Conservation (phyloP, 2,888 invertebrate genomes). For the Tachina grossa region DNA sequence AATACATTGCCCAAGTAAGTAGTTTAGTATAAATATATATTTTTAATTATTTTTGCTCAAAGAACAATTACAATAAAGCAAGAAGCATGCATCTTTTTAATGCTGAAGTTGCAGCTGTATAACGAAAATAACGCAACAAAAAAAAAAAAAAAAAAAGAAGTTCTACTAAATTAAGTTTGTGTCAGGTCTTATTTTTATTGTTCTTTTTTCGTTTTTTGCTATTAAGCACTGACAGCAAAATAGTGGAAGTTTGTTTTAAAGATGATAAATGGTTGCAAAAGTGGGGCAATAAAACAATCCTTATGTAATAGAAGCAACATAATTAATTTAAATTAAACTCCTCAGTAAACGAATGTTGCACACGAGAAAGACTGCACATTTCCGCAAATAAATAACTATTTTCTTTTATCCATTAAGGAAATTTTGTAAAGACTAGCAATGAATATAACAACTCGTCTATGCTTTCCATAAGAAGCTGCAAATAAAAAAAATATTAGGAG, state of each 20-base stretch:
- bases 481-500: too few species aligned
- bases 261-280: conserved; percentile 59
- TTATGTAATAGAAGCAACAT: conserved; percentile 8
- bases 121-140: background rate
- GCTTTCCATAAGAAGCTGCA: too few species aligned
- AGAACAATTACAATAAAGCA: conserved; percentile 51
- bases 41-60: conserved; percentile 54
- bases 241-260: conserved; percentile 51
- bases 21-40: conserved; percentile 4
- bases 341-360: background rate
- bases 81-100: conserved; percentile 14
- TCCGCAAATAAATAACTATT: background rate
- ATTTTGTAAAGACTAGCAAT: background rate
- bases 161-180: conserved; percentile 62
- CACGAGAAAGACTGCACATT: background rate
- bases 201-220: background rate
- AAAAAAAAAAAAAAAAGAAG: conserved; percentile 5
- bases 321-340: conserved; percentile 35
- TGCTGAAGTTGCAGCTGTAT: conserved; percentile 25
- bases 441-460: too few species aligned
- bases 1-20: conserved; percentile 21
- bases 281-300: conserved; percentile 32
- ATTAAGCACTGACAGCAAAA: conserved; percentile 5
- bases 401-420: background rate
- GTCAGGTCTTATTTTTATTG: conserved; percentile 31